A percentile compares a stretch with the other conserved stretches of the same genome.
Evolutionary conservation across 2,888 invertebrate species (phyloP).

Genomic region (Galerucella pusilla): DNA sequence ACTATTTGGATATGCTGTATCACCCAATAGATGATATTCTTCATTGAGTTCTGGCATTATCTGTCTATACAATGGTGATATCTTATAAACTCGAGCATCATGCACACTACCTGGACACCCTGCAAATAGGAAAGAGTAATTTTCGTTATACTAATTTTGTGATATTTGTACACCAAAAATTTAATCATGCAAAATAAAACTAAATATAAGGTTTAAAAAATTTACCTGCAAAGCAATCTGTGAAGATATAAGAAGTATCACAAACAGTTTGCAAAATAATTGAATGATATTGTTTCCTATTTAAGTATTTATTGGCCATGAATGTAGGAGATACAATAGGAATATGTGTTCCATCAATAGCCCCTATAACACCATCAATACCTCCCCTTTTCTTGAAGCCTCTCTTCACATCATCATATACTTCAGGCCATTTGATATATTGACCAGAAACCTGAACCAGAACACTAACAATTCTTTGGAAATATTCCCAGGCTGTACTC

Average conservation of each 20-base stretch:
- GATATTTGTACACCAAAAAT: constrained; percentile 16
- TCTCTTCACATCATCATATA: constrained; percentile 14
- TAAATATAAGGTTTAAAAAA: neutral
- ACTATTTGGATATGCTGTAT: too few relatives aligned
- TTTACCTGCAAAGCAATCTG: constrained; percentile 30
- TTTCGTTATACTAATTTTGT: constrained; percentile 13
- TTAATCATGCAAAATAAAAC: constrained; percentile 4
- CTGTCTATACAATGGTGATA: constrained; percentile 31
- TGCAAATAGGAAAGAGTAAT: constrained; percentile 19
- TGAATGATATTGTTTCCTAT: constrained; percentile 32
- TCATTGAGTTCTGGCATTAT: constrained; percentile 15
- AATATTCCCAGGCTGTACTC: constrained; percentile 16
- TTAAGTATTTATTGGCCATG: constrained; percentile 30
- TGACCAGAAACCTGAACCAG: constrained; percentile 9
- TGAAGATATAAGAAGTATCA: constrained; percentile 26
- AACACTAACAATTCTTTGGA: constrained; percentile 17
- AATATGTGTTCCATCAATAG: constrained; percentile 33
- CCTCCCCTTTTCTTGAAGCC: constrained; percentile 30
- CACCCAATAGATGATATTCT: constrained; percentile 23
- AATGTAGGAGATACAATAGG: constrained; percentile 28
- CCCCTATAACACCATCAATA: constrained; percentile 31
- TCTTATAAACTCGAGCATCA: constrained; percentile 30
- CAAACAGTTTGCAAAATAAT: constrained; percentile 32
- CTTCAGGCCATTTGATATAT: constrained; percentile 24
- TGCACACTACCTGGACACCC: constrained; percentile 30